Conservation (phyloP, 2,888 invertebrate genomes). For the Drosophila setosimentum region DNA sequence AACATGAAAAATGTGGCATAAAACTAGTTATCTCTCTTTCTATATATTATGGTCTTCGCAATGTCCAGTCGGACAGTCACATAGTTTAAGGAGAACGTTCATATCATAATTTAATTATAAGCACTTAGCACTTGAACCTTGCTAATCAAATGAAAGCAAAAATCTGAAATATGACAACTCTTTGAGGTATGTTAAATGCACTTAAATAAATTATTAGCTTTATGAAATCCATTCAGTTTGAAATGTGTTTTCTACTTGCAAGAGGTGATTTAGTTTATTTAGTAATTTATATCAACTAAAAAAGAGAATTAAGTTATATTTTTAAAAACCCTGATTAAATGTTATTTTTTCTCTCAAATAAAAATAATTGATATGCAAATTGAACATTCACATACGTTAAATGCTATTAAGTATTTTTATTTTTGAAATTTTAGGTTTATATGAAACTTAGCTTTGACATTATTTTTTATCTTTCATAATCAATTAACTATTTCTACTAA, state of each 20-base stretch:
- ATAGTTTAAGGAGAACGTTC: constrained; percentile 7
- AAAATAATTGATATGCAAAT: neutral
- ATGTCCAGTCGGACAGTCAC: constrained; percentile 2
- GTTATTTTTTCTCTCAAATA: neutral
- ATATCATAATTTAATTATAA: constrained; percentile 15
- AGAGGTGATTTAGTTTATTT: neutral
- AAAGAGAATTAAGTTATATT: neutral
- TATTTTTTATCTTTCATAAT: neutral
- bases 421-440: neutral
- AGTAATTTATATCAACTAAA: neutral
- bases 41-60: constrained; percentile 26
- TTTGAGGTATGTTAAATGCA: neutral
- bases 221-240: neutral
- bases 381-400: too few species aligned
- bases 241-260: neutral
- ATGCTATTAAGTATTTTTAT: neutral
- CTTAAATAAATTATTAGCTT: constrained; percentile 6
- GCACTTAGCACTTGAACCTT: neutral
- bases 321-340: neutral
- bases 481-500: neutral
- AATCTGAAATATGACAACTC: constrained; percentile 5
- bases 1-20: constrained; percentile 32
- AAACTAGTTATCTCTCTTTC: constrained; percentile 7
- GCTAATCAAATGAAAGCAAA: constrained; percentile 8
- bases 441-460: neutral